Evolutionary conservation across 2,113 vertebrate species (phyloP).

Genomic region (Phylloscopus whistleri): DNA sequence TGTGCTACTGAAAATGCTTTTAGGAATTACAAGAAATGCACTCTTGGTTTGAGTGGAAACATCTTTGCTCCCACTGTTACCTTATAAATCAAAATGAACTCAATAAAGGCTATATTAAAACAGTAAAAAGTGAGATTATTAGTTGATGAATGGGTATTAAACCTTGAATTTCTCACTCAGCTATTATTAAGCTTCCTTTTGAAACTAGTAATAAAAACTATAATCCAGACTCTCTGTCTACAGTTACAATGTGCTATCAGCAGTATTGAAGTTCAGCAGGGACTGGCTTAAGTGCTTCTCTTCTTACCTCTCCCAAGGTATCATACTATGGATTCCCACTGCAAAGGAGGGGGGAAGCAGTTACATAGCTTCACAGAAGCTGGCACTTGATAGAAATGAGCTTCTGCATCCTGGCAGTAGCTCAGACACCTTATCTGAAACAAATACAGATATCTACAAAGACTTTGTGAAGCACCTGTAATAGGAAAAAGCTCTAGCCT

Average conservation of each 20-base stretch:
- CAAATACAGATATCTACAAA: background rate
- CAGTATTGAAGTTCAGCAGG: background rate
- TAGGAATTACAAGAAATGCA: slow-evolving; percentile 50
- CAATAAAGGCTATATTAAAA: slow-evolving; percentile 35
- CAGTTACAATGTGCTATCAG: background rate
- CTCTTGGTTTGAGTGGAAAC: background rate
- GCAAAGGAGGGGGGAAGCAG: background rate
- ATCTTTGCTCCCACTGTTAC: background rate
- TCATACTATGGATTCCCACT: background rate
- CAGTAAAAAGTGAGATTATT: slow-evolving; percentile 8
- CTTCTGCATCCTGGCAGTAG: background rate
- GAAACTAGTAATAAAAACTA: background rate
- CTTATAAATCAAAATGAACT: slow-evolving; percentile 44
- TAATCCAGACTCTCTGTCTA: background rate
- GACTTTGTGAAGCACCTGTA: background rate
- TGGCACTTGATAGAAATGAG: background rate
- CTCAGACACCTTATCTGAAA: background rate
- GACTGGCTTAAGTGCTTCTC: background rate
- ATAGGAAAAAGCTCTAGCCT: background rate
- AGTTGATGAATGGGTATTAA: background rate
- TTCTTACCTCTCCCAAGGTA: background rate
- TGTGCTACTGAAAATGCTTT: slow-evolving; percentile 7
- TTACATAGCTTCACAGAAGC: background rate
- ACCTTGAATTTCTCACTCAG: background rate
- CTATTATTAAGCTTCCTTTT: background rate